Percentiles rank a stretch among this genome's conserved stretches.
phyloP scores from a whole-genome alignment of 2,113 vertebrate genomes.

The Neotoma lepida region DNA sequence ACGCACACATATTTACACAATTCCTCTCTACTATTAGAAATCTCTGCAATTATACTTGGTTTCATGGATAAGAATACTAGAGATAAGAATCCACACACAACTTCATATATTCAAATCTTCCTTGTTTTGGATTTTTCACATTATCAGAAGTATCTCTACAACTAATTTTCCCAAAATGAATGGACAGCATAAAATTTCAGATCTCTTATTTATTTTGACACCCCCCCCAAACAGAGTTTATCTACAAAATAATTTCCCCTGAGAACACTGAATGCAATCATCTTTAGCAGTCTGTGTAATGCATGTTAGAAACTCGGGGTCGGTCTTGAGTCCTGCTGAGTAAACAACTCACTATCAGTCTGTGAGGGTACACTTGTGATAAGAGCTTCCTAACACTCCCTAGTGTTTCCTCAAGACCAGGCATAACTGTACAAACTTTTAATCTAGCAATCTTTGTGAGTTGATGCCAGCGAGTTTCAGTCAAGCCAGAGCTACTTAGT shows the following conservation, averaged over 20 bases:
- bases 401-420: background rate
- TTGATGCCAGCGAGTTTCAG: background rate
- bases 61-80: background rate
- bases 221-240: background rate
- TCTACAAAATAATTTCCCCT: slow-evolving; percentile 39
- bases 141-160: background rate
- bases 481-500: background rate
- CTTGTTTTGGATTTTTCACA: slow-evolving; percentile 1
- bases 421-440: background rate
- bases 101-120: slow-evolving; percentile 42
- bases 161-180: slow-evolving; percentile 33
- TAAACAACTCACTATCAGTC: slow-evolving; percentile 29
- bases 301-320: background rate
- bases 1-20: background rate
- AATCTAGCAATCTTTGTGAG: background rate
- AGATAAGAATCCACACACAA: slow-evolving; percentile 5
- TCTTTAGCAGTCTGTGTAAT: background rate
- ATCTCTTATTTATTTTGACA: slow-evolving; percentile 17
- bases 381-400: background rate
- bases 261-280: slow-evolving; percentile 8
- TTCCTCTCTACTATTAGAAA: slow-evolving; percentile 25
- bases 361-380: background rate
- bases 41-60: background rate
- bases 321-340: background rate
- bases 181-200: background rate